Percentiles rank a stretch among this genome's conserved stretches.
These are phyloP conservation scores for Solen grandis DNA, from an alignment of 1,140 invertebrate genomes.

Conservation along the genomic window DNA sequence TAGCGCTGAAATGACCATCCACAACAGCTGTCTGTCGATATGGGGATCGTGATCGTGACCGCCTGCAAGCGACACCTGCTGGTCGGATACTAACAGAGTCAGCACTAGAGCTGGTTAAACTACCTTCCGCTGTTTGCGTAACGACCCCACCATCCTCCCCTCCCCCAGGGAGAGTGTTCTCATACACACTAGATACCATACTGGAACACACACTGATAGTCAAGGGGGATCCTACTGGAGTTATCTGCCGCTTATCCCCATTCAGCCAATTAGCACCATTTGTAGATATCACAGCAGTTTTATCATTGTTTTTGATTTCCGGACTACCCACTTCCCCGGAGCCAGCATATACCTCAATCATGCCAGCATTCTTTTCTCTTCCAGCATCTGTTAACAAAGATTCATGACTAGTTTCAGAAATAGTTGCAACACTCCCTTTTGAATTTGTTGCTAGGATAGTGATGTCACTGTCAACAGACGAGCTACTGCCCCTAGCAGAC, in stretches of 20 bases:
- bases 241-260: conserved; percentile 39
- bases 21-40: background rate
- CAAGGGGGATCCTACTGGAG: conserved; percentile 70
- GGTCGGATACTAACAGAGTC: background rate
- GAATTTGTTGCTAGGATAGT: conserved; percentile 71
- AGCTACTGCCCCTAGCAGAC: conserved; percentile 5
- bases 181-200: conserved; percentile 78
- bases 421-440: conserved; percentile 67
- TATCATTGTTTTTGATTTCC: no score
- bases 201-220: conserved; percentile 72
- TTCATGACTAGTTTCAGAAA: conserved; percentile 60
- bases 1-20: background rate
- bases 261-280: background rate
- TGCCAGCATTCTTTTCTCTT: background rate
- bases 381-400: background rate
- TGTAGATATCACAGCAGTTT: background rate
- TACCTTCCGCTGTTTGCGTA: background rate
- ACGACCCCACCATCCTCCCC: conserved; percentile 16
- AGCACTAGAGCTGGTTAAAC: background rate
- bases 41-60: background rate
- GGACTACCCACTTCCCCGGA: background rate
- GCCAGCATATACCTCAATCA: background rate
- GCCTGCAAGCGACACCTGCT: background rate
- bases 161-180: conserved; percentile 61
- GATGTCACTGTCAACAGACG: conserved; percentile 76